Base-by-base conservation (phyloP, 2,113 vertebrate species). In the Clarias macrocephalus region DNA sequence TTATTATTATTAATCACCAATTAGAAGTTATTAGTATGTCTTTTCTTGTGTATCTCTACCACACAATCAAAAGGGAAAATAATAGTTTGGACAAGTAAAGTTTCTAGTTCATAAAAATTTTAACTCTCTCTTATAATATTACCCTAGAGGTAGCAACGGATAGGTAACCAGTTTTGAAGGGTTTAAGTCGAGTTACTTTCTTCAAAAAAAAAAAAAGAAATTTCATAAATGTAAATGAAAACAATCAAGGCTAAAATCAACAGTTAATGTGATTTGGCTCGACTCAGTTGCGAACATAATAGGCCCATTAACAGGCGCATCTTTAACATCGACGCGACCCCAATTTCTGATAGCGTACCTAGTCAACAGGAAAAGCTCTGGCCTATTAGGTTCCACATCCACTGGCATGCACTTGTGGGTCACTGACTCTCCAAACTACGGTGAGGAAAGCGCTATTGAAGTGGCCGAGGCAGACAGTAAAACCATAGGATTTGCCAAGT, bases 301-400 rank as follows among this genome's bases (percentile, higher is more conserved):
- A 59, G 19, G 18, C 84, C 23, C 52, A 60, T 79, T 88, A 82
- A 52, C 70, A 82, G 59, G 59, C 48, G 4, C 28, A 70, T 76
- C 25, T 33, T 57, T 83, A n/a, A 23, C 21, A 79, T 72, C 60
- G 73, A 86, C 80, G 86, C 37, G 84, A 86, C 88, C 88, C 73
- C 80, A 83, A 88, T 88, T 86, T 88, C 57, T 77, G 37, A 77
- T 52, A n/a, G 59, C 62, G 18, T 77, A 85, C 60, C 84, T 77
- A 65, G 84, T 77, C 57, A 77, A 77, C 84, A 65, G 84, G 84
- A 85, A 68, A 66, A 21, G 52, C 73, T 33, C 60, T 70, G 82
- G 70, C 82, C 82, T 42, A 84, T 88, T 79, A 57, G 70, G 86
- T 56, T 79, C 72, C 60, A 66, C 62, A 83, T 77, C 60, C 59